Evolutionary conservation across 1,140 invertebrate genomes (phyloP).

Genomic region (Anastatus disparis): DNA sequence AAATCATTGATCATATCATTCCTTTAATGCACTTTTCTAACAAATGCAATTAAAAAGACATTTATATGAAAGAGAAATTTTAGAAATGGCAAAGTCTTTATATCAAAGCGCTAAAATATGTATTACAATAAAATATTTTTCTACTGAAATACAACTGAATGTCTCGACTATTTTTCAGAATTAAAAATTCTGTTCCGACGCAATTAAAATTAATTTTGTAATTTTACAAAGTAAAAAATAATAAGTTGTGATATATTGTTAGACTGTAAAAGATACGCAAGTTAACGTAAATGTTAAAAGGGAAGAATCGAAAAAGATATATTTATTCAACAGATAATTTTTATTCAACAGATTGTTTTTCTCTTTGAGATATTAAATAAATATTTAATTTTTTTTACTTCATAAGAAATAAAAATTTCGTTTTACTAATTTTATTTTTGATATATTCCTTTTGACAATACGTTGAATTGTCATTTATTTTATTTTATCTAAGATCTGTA

Average conservation of each 20-base stretch:
- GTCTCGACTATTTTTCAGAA: slow-evolving; percentile 10
- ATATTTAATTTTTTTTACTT: too few species aligned
- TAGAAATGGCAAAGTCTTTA: slow-evolving; percentile 16
- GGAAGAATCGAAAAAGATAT: too few species aligned
- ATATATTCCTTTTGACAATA: too few species aligned
- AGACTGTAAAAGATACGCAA: slow-evolving; percentile 29
- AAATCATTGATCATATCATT: slow-evolving; percentile 43
- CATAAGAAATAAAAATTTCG: too few species aligned
- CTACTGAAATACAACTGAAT: slow-evolving; percentile 28
- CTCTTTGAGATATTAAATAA: too few species aligned
- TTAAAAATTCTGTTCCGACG: slow-evolving; percentile 1
- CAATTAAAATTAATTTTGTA: slow-evolving; percentile 9
- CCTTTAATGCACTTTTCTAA: slow-evolving; percentile 49
- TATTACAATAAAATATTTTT: slow-evolving; percentile 42
- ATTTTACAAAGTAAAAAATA: slow-evolving; percentile 15
- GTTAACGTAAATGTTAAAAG: too few species aligned
- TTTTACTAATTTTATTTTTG: too few species aligned
- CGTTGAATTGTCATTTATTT: neutral
- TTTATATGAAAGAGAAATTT: slow-evolving; percentile 18
- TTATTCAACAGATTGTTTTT: too few species aligned
- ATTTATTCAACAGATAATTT: too few species aligned
- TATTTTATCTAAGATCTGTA: slow-evolving; percentile 10
- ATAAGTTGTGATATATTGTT: slow-evolving; percentile 41
- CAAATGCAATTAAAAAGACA: slow-evolving; percentile 19
- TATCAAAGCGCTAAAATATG: slow-evolving; percentile 4